phyloP scores from a whole-genome alignment of 2,113 vertebrate genomes.

The Struthidea cinerea region DNA sequence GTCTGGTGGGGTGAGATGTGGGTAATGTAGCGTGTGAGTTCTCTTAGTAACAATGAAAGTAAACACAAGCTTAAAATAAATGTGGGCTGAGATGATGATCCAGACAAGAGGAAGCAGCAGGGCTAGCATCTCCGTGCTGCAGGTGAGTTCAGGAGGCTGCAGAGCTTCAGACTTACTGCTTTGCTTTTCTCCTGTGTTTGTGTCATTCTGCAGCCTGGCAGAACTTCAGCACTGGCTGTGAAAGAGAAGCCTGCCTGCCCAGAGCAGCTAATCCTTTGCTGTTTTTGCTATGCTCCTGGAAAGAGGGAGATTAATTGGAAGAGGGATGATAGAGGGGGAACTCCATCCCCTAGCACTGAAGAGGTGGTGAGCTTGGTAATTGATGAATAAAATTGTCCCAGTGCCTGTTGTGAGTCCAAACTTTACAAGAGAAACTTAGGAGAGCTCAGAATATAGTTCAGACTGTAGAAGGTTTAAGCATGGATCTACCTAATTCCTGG shows the following conservation, averaged over 20 bases:
- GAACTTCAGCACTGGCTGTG: not conserved
- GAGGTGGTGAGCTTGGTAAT: not conserved
- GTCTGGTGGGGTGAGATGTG: not conserved
- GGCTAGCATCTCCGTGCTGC: not conserved
- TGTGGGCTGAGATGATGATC: not conserved
- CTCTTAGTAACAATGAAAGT: not conserved
- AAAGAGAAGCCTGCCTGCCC: not conserved
- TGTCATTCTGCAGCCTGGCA: not conserved
- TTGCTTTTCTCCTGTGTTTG: not conserved
- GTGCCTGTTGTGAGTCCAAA: not conserved
- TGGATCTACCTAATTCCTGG: not conserved
- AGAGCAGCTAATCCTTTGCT: not conserved
- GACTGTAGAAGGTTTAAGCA: not conserved
- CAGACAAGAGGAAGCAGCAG: not conserved
- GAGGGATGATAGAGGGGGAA: accelerated
- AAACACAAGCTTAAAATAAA: not conserved
- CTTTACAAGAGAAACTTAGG: not conserved
- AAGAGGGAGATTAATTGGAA: not conserved
- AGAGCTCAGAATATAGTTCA: not conserved
- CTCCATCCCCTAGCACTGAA: not conserved
- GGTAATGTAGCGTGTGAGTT: not conserved
- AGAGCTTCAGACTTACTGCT: not conserved
- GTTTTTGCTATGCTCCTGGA: not conserved
- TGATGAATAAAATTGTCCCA: not conserved
- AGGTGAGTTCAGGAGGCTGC: not conserved